Conservation (phyloP, 2,797 vertebrate species). For the Clarias pachynema region DNA sequence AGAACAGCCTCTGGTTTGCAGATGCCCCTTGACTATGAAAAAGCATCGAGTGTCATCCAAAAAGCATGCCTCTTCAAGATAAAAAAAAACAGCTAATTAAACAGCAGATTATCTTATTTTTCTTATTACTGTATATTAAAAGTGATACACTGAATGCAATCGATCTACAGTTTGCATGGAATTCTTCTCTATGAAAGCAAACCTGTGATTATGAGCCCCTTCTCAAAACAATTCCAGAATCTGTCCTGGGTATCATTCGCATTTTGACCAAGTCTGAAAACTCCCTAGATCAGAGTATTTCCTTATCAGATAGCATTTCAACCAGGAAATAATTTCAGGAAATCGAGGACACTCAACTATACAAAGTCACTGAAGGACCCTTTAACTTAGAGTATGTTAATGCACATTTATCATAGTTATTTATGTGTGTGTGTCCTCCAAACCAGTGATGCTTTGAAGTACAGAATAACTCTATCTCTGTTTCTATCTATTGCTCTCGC, state of each 20-base stretch:
- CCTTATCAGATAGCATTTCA: not conserved
- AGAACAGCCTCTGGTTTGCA: not conserved
- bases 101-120: not conserved
- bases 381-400: slow-evolving; percentile 5
- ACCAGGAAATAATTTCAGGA: not conserved
- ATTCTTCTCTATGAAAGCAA: not conserved
- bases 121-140: too few relatives aligned
- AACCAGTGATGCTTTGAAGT: not conserved
- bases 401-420: not conserved
- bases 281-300: not conserved
- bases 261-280: not conserved
- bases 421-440: not conserved
- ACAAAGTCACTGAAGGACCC: not conserved
- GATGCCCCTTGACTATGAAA: not conserved
- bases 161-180: not conserved
- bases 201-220: not conserved
- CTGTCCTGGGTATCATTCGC: not conserved
- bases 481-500: not conserved
- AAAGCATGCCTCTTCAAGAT: not conserved
- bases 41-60: not conserved
- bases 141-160: not conserved
- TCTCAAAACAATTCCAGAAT: not conserved
- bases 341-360: not conserved
- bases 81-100: not conserved
- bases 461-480: not conserved